Evolutionary conservation across 2,113 vertebrate species (phyloP).

Genomic region (Mugil cephalus): DNA sequence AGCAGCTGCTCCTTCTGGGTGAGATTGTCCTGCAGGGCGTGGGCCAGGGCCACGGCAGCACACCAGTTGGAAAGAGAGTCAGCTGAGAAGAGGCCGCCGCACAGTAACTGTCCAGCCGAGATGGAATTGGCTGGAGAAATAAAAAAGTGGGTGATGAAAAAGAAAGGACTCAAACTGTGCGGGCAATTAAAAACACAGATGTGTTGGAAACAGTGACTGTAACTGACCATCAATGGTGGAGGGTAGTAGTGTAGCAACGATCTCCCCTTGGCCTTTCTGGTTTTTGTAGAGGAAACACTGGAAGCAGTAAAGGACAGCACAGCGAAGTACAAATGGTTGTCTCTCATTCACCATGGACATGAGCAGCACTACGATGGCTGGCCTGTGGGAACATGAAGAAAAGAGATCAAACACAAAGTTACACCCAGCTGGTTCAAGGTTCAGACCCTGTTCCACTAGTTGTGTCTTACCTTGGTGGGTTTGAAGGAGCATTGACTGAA

Average conservation of each 20-base stretch:
- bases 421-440: too few relatives aligned
- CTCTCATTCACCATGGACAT: slow-evolving; percentile 99
- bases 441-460: background rate
- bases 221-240: slow-evolving; percentile 95
- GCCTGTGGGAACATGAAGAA: slow-evolving; percentile 78
- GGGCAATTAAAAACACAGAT: background rate
- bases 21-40: slow-evolving; percentile 94
- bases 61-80: slow-evolving; percentile 99
- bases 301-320: slow-evolving; percentile 98
- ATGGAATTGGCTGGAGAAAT: slow-evolving; percentile 90
- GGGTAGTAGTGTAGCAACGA: slow-evolving; percentile 94
- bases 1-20: slow-evolving; percentile 96
- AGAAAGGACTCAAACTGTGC: background rate
- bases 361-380: slow-evolving; percentile 96
- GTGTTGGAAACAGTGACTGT: background rate
- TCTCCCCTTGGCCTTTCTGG: slow-evolving; percentile 96
- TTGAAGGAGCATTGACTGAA: slow-evolving; percentile 97
- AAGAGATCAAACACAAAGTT: background rate
- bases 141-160: background rate
- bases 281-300: slow-evolving; percentile 99
- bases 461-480: slow-evolving; percentile 90
- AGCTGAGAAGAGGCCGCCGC: slow-evolving; percentile 95
- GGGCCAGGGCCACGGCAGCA: slow-evolving; percentile 94
- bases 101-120: slow-evolving; percentile 95
- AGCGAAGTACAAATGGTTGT: slow-evolving; percentile 96